phyloP scores from a whole-genome alignment of 1,140 invertebrate species.

The Yoshiicerus persimilis region DNA sequence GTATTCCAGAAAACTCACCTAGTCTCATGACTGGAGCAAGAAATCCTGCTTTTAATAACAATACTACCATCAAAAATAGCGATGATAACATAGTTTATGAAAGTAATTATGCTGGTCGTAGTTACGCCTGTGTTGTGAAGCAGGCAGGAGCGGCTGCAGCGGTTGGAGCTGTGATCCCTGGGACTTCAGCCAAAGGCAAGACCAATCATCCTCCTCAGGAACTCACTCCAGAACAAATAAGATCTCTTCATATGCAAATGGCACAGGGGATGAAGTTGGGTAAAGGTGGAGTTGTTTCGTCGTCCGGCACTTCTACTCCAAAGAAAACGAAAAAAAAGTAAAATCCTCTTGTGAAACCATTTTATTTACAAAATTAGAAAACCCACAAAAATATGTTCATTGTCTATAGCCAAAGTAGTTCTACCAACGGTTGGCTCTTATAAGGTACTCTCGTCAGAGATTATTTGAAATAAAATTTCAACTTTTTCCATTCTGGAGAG shows the following conservation, averaged over 20 bases:
- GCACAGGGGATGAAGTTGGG: not conserved
- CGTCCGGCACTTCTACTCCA: not conserved
- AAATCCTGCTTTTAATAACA: slow-evolving; percentile 20
- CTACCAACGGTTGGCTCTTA: too few relatives aligned
- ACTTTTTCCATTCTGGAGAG: too few relatives aligned
- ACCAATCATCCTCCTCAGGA: not conserved
- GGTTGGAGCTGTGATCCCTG: not conserved
- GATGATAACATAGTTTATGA: not conserved
- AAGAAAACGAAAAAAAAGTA: slow-evolving; percentile 1
- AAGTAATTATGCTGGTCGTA: slow-evolving; percentile 32
- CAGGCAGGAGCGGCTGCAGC: slow-evolving; percentile 22
- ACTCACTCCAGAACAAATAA: not conserved
- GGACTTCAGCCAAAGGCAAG: not conserved
- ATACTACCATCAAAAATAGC: slow-evolving; percentile 7
- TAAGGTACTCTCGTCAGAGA: too few relatives aligned
- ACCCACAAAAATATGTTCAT: not conserved
- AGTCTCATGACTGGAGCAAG: not conserved
- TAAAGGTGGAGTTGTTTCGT: not conserved
- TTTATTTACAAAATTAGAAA: not conserved
- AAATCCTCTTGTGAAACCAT: not conserved
- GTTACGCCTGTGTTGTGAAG: slow-evolving; percentile 46
- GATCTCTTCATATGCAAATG: not conserved
- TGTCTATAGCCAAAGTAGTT: too few relatives aligned
- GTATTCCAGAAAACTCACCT: not conserved
- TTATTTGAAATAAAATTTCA: too few relatives aligned